These are phyloP conservation scores for Podocnemis expansa DNA, from an alignment of 2,113 vertebrate genomes.

Conservation along the genomic window DNA sequence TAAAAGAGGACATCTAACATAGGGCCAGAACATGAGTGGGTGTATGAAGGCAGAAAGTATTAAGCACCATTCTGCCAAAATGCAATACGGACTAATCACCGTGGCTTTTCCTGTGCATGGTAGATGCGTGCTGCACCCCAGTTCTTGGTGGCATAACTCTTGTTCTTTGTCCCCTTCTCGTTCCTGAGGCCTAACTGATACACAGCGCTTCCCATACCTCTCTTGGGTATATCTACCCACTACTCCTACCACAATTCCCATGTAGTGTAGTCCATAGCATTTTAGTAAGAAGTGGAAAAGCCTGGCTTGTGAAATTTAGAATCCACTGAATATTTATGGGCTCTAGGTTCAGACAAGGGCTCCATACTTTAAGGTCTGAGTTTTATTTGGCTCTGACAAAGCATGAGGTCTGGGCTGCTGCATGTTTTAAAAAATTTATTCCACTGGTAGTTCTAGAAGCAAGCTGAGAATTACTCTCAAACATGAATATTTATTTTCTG, in stretches of 20 bases:
- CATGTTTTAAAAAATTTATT: constrained; percentile 62
- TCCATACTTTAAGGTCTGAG: constrained; percentile 51
- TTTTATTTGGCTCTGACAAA: constrained; percentile 69
- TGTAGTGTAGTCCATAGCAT: background rate
- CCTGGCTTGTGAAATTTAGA: background rate
- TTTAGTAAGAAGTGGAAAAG: background rate
- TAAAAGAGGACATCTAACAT: background rate
- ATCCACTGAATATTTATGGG: constrained; percentile 11
- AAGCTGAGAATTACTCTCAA: constrained; percentile 66
- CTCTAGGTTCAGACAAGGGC: constrained; percentile 49
- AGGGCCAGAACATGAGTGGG: background rate
- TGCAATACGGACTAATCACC: rapidly evolving
- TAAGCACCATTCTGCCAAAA: background rate
- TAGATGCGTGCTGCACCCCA: background rate
- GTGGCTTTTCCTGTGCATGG: background rate
- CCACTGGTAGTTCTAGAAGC: constrained; percentile 63
- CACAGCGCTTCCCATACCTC: background rate
- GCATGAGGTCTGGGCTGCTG: constrained; percentile 32
- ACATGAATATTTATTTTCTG: constrained; percentile 75
- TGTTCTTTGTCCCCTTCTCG: background rate
- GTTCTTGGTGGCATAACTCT: background rate
- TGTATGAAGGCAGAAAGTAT: background rate
- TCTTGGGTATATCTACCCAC: rapidly evolving
- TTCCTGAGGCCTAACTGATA: background rate
- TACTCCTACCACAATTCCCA: background rate